Evolutionary conservation across 1,140 invertebrate genomes (phyloP), one percentile per base, ranked within the genome.

Genomic region (Lysiphlebus fabarum): DNA sequence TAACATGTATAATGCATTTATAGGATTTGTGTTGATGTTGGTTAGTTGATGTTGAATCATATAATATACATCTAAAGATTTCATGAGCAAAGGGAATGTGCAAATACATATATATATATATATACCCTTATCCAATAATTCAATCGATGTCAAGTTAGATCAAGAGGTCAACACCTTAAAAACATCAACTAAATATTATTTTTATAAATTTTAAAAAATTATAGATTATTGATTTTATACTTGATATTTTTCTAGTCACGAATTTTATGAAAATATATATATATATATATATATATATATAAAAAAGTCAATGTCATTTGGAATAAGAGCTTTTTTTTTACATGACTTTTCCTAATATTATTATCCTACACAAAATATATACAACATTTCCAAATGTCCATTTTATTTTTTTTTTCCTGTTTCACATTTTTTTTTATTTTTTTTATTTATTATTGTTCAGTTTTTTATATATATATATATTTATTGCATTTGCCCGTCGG

Each of bases 101-200:
- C 38, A 8, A 26, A 43, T 12, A 10, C 38, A 9, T 33, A n/a
- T n/a, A n/a, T n/a, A n/a, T n/a, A n/a, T n/a, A n/a, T n/a, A n/a
- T n/a, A n/a, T n/a, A n/a, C 36, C 37, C 41, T 48, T n/a, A 11
- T 34, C 49, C 36, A 44, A 48, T 58, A 44, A 58, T 54, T 59
- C 51, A 59, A 48, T 53, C 50, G 50, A 55, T 55, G 53, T 60
- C 44, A 44, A 14, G 50, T 53, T 59, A 50, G 47, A 60, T 60
- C 36, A 41, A 8, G 17, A 26, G 40, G 41, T 38, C 41, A 37
- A 38, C 11, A 8, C 47, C 47, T 26, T 26, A 1, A 26, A 1
- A 26, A 26, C 17, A 26, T 26, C 17, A 26, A 26, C 17, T 26
- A 11, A 17, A n/a, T n/a, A n/a, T n/a, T n/a, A n/a, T n/a, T n/a